Conservation (phyloP, 2,888 invertebrate species). For the Digitonthophagus gazella region DNA sequence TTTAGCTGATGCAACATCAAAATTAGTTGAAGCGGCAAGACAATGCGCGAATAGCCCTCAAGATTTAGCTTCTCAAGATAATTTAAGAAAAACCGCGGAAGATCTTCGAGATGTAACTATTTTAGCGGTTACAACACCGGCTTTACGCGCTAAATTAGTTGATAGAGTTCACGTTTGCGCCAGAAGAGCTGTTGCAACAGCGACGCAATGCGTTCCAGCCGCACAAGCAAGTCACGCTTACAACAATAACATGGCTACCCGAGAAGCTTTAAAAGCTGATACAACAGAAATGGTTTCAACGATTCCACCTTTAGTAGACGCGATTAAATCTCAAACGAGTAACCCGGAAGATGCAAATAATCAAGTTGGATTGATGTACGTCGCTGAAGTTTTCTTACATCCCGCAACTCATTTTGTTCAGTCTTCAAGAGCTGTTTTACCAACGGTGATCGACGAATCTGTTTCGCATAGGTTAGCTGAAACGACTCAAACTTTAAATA, state of each 20-base stretch:
- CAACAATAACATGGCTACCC: slow-evolving; percentile 65
- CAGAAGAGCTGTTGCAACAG: slow-evolving; percentile 81
- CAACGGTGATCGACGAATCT: slow-evolving; percentile 76
- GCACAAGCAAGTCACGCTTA: slow-evolving; percentile 78
- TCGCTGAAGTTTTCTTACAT: slow-evolving; percentile 74
- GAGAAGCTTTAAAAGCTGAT: slow-evolving; percentile 73
- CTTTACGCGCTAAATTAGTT: slow-evolving; percentile 70
- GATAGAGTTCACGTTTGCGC: slow-evolving; percentile 54
- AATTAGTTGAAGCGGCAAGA: slow-evolving; percentile 95
- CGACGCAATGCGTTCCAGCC: slow-evolving; percentile 88
- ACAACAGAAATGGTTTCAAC: slow-evolving; percentile 74
- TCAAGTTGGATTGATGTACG: slow-evolving; percentile 77
- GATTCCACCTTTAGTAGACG: slow-evolving; percentile 78
- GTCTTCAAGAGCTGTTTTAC: slow-evolving; percentile 77
- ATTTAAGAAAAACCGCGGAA: slow-evolving; percentile 85
- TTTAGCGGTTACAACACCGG: slow-evolving; percentile 77
- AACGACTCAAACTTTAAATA: slow-evolving; percentile 66
- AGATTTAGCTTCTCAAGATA: slow-evolving; percentile 79
- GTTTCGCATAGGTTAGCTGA: slow-evolving; percentile 72
- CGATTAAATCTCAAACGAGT: slow-evolving; percentile 67
- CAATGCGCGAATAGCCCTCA: slow-evolving; percentile 85
- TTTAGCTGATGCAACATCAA: slow-evolving; percentile 92
- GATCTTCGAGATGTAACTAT: slow-evolving; percentile 88
- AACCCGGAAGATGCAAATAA: slow-evolving; percentile 72
- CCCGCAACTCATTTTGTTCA: slow-evolving; percentile 70